Evolutionary conservation across 2,797 vertebrate species (phyloP), one percentile per base, ranked within the genome.

Genomic region (Scolopax rusticola): DNA sequence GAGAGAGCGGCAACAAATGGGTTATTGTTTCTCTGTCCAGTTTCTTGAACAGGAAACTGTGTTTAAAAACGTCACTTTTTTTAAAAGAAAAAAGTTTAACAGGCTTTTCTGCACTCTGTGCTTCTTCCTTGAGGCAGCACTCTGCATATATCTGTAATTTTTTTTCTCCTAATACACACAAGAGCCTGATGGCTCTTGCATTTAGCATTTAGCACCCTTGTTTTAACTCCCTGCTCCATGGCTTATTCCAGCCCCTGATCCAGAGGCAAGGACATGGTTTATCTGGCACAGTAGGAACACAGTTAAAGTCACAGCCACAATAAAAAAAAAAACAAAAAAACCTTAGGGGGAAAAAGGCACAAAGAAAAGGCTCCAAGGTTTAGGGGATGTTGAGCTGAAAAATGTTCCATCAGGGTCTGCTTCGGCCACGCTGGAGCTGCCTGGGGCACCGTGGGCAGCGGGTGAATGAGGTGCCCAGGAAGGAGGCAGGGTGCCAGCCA

Each of bases 391-490:
- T 33, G 64, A 79, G 89, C 69, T 0, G 33, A 96, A 92, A 96
- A 95, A 95, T 87, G 93, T 95, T 48, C 68, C 71, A 1, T 57
- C n/a, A 8, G 84, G 9, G 88, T 87, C 11, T 90, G 71, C 92
- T 51, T 76, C 12, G 12, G 60, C 56, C 3, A 0, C 5, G 14
- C 75, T 65, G 76, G 89, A 86, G 90, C 90, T 91, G 92, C 81
- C 84, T 23, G 32, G 17, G 8, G 59, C 4, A 4, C 57, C 15
- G 0, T 50, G 51, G 77, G 25, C 63, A 92, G 86, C 2, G 28
- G 77, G 57, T 89, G 90, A 95, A 89, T 95, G 94, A 47, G 75
- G 71, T 80, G 79, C 82, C 79, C 95, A 96, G 96, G 95, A 95
- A 96, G 91, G 93, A 45, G 79, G 90, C 90, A 73, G 70, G 70